phyloP scores from a whole-genome alignment of 2,888 invertebrate genomes.

The Macrosiphum euphorbiae region DNA sequence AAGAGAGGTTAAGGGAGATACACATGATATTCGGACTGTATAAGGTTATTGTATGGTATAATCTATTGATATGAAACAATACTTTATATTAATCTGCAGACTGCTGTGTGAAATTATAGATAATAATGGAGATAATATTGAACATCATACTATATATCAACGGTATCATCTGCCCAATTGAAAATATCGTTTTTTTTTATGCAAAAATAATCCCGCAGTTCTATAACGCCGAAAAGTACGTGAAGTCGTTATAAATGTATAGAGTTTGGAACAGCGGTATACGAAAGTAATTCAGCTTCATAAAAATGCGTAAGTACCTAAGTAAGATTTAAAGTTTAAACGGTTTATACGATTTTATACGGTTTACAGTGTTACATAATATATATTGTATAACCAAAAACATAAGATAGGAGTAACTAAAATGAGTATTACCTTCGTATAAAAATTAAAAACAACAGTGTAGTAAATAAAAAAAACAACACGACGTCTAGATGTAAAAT shows the following conservation, averaged over 20 bases:
- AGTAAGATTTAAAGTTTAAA: not conserved
- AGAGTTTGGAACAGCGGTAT: not conserved
- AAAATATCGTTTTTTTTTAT: too few relatives aligned
- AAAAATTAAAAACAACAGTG: not conserved
- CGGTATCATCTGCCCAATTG: too few relatives aligned
- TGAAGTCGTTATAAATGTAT: not conserved
- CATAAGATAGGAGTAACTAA: not conserved
- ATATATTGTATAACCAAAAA: not conserved
- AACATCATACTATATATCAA: too few relatives aligned
- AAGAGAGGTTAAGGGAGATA: not conserved
- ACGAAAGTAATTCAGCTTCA: not conserved
- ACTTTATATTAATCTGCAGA: not conserved
- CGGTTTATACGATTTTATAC: not conserved
- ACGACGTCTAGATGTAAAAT: not conserved
- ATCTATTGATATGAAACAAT: not conserved
- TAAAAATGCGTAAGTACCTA: not conserved
- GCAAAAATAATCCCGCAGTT: too few relatives aligned
- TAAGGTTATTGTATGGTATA: not conserved
- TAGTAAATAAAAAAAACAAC: not conserved
- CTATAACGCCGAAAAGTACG: not conserved
- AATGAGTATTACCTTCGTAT: not conserved
- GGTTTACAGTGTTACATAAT: not conserved
- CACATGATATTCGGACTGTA: not conserved
- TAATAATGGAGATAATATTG: not conserved
- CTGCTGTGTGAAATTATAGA: not conserved